These are phyloP conservation scores for Drosophila novamexicana DNA, from an alignment of 1,140 invertebrate genomes.

Conservation along the genomic window DNA sequence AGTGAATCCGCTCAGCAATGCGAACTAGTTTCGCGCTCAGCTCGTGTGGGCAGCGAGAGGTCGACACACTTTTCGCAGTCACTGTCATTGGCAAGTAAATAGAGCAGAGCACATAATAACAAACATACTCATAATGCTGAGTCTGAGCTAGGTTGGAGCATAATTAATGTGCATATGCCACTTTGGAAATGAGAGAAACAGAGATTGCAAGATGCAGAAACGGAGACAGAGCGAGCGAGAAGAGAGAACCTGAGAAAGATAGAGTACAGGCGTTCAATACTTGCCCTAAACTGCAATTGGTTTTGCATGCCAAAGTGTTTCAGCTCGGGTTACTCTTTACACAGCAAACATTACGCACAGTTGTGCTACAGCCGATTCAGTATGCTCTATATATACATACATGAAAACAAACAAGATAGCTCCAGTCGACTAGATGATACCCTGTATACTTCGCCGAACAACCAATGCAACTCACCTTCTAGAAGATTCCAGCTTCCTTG, in stretches of 20 bases:
- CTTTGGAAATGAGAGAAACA: background rate
- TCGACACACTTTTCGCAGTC: slow-evolving; percentile 72
- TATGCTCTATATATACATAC: background rate
- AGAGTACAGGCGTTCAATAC: slow-evolving; percentile 13
- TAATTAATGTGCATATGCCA: slow-evolving; percentile 58
- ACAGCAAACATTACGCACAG: slow-evolving; percentile 11
- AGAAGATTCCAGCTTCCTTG: too few relatives aligned
- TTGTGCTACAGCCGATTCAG: background rate
- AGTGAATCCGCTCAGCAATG: slow-evolving; percentile 36
- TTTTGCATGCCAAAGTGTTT: slow-evolving; percentile 46
- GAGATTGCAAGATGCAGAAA: background rate
- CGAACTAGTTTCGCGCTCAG: slow-evolving; percentile 59
- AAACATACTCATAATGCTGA: slow-evolving; percentile 36
- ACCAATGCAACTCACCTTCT: too few relatives aligned
- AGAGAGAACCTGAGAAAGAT: background rate
- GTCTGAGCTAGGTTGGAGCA: slow-evolving; percentile 36
- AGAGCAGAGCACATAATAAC: slow-evolving; percentile 60
- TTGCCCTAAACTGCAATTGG: slow-evolving; percentile 42
- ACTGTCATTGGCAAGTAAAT: slow-evolving; percentile 75
- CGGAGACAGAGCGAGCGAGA: background rate
- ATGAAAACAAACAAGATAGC: background rate
- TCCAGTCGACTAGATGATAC: background rate
- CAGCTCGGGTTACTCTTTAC: slow-evolving; percentile 9
- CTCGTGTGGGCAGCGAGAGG: slow-evolving; percentile 66
- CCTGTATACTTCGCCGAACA: background rate